Conservation (phyloP, 1,140 invertebrate species). For the Dolichoris vasculosae region DNA sequence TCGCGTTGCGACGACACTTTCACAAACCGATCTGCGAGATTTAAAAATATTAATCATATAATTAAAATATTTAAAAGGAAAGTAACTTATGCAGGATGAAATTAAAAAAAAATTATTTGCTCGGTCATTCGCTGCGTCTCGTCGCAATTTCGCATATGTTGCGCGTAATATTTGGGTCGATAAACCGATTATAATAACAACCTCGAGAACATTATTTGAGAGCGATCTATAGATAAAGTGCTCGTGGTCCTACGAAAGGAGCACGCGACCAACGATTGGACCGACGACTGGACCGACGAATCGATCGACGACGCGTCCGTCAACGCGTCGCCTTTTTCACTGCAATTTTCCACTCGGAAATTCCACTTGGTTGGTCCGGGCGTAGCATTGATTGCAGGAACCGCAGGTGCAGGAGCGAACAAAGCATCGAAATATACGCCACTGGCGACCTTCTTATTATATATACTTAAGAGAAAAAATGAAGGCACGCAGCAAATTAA, state of each 20-base stretch:
- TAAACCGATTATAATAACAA: conserved; percentile 40
- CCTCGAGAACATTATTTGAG: background rate
- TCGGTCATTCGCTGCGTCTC: background rate
- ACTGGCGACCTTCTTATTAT: conserved; percentile 4
- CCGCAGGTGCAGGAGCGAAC: background rate
- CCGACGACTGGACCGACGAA: too few relatives aligned
- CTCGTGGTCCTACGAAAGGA: conserved; percentile 6
- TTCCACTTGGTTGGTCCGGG: background rate
- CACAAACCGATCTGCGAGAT: background rate
- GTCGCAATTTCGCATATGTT: background rate
- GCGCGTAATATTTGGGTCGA: background rate
- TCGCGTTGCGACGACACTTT: background rate
- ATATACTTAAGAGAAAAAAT: conserved; percentile 7
- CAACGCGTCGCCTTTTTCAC: conserved; percentile 34
- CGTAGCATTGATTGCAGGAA: background rate
- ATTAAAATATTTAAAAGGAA: conserved; percentile 19
- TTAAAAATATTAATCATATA: background rate
- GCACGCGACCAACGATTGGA: conserved; percentile 1
- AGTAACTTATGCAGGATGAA: background rate
- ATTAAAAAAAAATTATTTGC: background rate
- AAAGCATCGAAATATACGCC: background rate
- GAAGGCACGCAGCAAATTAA: background rate
- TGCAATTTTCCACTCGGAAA: conserved; percentile 53
- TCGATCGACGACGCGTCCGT: conserved; percentile 56
- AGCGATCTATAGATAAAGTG: conserved; percentile 14